phyloP scores from a whole-genome alignment of 2,797 vertebrate genomes.

The Linurgus olivaceus region DNA sequence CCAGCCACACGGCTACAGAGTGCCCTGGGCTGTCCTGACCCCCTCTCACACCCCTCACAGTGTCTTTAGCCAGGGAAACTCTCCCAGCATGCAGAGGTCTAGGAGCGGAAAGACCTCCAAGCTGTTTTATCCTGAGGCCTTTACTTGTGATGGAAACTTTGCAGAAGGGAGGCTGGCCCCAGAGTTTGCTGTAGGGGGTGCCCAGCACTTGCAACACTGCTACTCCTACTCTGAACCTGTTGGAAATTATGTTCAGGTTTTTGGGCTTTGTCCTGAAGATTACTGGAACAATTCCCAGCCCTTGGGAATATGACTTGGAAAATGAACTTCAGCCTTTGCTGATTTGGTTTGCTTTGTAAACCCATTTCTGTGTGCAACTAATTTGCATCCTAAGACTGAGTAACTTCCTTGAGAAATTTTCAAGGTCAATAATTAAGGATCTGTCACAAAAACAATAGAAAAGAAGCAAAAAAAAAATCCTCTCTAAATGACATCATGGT shows the following conservation, averaged over 20 bases:
- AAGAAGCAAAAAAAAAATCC: background rate
- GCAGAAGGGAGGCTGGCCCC: background rate
- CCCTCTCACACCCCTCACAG: background rate
- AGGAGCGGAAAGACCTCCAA: background rate
- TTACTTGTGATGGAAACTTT: background rate
- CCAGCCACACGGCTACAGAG: background rate
- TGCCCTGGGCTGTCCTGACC: rapidly evolving
- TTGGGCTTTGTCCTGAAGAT: background rate
- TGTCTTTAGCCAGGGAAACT: background rate
- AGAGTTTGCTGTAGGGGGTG: no score
- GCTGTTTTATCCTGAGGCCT: background rate
- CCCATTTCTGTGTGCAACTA: background rate
- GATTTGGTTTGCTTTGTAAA: background rate
- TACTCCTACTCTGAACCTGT: background rate
- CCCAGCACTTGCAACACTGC: background rate
- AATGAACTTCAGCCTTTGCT: background rate
- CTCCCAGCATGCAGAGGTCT: background rate
- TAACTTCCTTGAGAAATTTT: background rate
- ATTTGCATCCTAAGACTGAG: background rate
- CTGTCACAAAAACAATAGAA: background rate
- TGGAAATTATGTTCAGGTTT: rapidly evolving
- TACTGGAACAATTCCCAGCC: background rate
- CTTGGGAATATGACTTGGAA: background rate
- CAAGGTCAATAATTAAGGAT: background rate
- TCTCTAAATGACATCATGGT: background rate